phyloP scores from a whole-genome alignment of 2,888 invertebrate species.

The Ptychoptera albimana region DNA sequence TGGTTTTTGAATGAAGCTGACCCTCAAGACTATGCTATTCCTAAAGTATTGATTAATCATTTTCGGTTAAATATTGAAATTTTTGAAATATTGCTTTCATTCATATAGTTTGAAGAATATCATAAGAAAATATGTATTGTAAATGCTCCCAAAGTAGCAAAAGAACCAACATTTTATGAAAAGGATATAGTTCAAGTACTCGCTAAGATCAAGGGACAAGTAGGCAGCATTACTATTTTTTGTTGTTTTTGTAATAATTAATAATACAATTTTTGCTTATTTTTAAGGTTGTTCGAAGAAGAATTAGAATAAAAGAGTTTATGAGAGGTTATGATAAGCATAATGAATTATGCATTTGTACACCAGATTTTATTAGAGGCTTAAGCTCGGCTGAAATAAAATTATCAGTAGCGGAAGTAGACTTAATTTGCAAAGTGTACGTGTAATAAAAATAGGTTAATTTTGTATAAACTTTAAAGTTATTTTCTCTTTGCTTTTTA shows the following conservation, averaged over 20 bases:
- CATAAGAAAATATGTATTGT: constrained; percentile 3
- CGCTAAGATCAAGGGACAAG: constrained; percentile 54
- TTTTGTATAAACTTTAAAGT: constrained; percentile 11
- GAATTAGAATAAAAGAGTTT: constrained; percentile 48
- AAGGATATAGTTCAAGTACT: constrained; percentile 52
- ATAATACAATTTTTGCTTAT: background rate
- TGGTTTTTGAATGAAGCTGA: constrained; percentile 47
- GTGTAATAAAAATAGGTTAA: too few relatives aligned
- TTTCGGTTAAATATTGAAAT: background rate
- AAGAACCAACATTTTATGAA: constrained; percentile 28
- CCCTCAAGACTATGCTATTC: constrained; percentile 24
- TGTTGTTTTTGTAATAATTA: too few relatives aligned
- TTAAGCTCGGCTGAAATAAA: constrained; percentile 47
- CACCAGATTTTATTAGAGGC: constrained; percentile 53
- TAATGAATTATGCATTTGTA: constrained; percentile 44
- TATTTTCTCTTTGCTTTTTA: background rate
- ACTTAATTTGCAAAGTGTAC: constrained; percentile 55
- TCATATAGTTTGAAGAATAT: constrained; percentile 10
- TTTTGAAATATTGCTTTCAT: background rate
- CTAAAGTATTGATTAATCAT: constrained; percentile 14
- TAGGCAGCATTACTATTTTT: background rate
- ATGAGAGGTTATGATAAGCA: constrained; percentile 47
- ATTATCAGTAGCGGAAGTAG: constrained; percentile 48
- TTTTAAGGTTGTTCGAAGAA: constrained; percentile 39
- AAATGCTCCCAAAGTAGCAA: background rate